A percentile compares a stretch with the other conserved stretches of the same genome.
phyloP scores from a whole-genome alignment of 2,113 vertebrate species.

The Mohoua ochrocephala region DNA sequence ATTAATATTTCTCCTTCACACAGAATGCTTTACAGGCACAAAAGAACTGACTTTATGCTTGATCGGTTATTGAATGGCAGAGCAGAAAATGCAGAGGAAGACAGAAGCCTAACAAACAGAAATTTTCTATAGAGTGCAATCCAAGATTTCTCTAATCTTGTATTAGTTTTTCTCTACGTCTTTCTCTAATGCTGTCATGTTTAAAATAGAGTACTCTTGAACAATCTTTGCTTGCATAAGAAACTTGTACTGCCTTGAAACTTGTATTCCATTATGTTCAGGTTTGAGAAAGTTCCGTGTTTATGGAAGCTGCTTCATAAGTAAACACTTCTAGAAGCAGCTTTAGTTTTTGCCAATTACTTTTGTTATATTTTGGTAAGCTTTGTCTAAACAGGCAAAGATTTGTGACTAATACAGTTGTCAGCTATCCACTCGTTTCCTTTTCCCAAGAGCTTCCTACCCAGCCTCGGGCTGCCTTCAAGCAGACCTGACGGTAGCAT shows the following conservation, averaged over 20 bases:
- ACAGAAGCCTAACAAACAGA: background rate
- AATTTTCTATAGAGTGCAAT: background rate
- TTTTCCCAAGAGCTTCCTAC: background rate
- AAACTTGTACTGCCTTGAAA: background rate
- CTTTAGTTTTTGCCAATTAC: background rate
- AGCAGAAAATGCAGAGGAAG: background rate
- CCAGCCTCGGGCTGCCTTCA: background rate
- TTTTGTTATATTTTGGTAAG: background rate
- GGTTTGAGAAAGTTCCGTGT: background rate
- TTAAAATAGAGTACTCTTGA: background rate
- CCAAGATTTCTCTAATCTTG: background rate
- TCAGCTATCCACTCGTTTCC: rapidly evolving
- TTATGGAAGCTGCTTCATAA: background rate
- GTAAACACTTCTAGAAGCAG: background rate
- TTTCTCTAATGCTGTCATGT: background rate
- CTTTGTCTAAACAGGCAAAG: conserved; percentile 13
- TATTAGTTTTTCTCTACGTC: background rate
- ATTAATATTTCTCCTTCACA: background rate
- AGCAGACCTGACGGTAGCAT: background rate
- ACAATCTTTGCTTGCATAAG: background rate
- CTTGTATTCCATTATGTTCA: background rate
- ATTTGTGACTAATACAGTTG: background rate
- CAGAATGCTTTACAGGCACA: background rate
- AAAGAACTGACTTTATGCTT: background rate
- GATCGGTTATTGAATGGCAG: background rate